Evolutionary conservation across 1,140 invertebrate genomes (phyloP).

Genomic region (Protaetia brevitarsis): DNA sequence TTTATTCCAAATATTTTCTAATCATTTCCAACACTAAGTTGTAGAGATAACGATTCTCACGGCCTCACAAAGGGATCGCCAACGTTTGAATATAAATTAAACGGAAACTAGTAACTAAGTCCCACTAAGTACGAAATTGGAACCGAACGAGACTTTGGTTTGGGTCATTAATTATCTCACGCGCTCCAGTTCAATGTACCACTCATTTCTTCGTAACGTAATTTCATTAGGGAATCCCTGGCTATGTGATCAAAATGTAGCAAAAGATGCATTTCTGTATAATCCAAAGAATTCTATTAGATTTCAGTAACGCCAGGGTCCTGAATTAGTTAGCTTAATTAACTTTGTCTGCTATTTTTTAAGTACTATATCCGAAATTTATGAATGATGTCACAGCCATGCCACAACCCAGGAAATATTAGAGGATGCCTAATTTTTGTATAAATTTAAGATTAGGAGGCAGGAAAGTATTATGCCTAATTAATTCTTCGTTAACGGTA

Average conservation of each 20-base stretch:
- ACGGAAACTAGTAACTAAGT: constrained; percentile 11
- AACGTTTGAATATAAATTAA: constrained; percentile 13
- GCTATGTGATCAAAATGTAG: neutral
- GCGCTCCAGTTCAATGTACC: neutral
- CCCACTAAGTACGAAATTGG: constrained; percentile 7
- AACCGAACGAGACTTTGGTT: neutral
- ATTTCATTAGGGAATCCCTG: neutral
- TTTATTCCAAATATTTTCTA: constrained; percentile 1
- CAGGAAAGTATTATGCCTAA: too few species aligned
- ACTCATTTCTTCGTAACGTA: constrained; percentile 7
- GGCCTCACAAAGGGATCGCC: constrained; percentile 3
- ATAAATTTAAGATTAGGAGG: too few species aligned
- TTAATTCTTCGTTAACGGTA: too few species aligned
- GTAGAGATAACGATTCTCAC: neutral
- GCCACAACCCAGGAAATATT: too few species aligned
- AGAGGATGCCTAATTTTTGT: too few species aligned
- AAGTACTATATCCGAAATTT: too few species aligned
- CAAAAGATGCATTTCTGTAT: neutral
- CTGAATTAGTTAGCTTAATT: too few species aligned
- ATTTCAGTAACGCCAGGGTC: neutral
- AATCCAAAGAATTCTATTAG: neutral
- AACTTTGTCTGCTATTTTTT: too few species aligned
- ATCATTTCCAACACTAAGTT: neutral
- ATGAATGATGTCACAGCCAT: too few species aligned
- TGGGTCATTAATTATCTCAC: constrained; percentile 9